phyloP scores from a whole-genome alignment of 1,140 invertebrate species.

The Drosophila bifasciata region DNA sequence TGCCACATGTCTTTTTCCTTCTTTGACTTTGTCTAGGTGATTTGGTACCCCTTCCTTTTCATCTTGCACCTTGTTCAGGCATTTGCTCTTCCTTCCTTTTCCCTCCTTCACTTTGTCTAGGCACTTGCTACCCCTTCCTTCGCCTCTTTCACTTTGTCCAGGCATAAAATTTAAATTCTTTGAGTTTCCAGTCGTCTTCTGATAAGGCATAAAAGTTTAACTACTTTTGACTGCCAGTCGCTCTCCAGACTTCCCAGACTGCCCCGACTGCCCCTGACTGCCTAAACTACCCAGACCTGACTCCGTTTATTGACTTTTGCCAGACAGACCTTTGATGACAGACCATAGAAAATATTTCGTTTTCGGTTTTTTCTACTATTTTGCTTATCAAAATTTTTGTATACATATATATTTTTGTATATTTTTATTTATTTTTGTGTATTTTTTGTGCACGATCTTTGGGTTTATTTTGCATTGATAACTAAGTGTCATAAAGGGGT shows the following conservation, averaged over 20 bases:
- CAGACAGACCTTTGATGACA: not conserved
- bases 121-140: too few species aligned
- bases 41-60: too few species aligned
- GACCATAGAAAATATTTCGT: not conserved
- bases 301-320: constrained; percentile 17
- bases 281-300: not conserved
- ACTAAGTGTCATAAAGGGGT: not conserved
- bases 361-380: constrained; percentile 22
- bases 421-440: not conserved
- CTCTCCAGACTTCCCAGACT: too few species aligned
- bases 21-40: too few species aligned
- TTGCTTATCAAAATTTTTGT: constrained; percentile 20
- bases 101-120: too few species aligned
- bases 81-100: too few species aligned
- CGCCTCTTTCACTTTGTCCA: not conserved
- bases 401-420: not conserved
- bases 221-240: too few species aligned
- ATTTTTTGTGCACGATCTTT: not conserved
- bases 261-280: too few species aligned
- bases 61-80: too few species aligned
- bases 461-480: not conserved
- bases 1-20: too few species aligned
- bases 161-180: constrained; percentile 36
- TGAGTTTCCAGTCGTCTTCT: not conserved
- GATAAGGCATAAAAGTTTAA: too few species aligned